phyloP scores from a whole-genome alignment of 1,140 invertebrate species.

The Spodoptera litura region DNA sequence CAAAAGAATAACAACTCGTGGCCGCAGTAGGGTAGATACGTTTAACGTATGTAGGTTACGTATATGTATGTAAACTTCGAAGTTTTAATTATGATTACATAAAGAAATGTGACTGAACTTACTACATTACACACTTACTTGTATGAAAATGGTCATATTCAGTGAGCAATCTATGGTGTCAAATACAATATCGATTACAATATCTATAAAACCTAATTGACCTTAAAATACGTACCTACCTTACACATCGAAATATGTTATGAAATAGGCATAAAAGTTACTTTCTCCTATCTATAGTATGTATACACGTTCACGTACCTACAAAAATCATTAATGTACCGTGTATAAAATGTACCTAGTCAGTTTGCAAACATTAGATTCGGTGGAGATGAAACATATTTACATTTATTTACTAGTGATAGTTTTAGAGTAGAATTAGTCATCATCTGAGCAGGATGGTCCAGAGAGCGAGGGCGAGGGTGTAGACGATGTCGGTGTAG shows the following conservation, averaged over 20 bases:
- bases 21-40: constrained; percentile 42
- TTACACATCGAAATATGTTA: constrained; percentile 39
- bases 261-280: constrained; percentile 36
- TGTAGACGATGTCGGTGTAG: constrained; percentile 70
- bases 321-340: constrained; percentile 51
- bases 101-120: constrained; percentile 1
- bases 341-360: constrained; percentile 60
- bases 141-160: constrained; percentile 43
- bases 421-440: constrained; percentile 14
- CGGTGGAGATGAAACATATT: constrained; percentile 53
- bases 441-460: constrained; percentile 78
- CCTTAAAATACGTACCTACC: constrained; percentile 33
- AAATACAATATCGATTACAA: constrained; percentile 45
- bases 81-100: constrained; percentile 4
- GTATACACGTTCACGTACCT: constrained; percentile 51
- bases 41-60: constrained; percentile 38
- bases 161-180: constrained; percentile 47
- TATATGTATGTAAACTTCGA: constrained; percentile 19
- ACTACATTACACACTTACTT: constrained; percentile 24
- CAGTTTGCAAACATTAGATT: constrained; percentile 47
- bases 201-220: constrained; percentile 42
- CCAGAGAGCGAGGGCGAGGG: constrained; percentile 66
- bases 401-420: constrained; percentile 53
- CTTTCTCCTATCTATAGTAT: constrained; percentile 20
- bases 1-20: constrained; percentile 45